Conservation (phyloP, 1,140 invertebrate species). For the Bombus fervidus region DNA sequence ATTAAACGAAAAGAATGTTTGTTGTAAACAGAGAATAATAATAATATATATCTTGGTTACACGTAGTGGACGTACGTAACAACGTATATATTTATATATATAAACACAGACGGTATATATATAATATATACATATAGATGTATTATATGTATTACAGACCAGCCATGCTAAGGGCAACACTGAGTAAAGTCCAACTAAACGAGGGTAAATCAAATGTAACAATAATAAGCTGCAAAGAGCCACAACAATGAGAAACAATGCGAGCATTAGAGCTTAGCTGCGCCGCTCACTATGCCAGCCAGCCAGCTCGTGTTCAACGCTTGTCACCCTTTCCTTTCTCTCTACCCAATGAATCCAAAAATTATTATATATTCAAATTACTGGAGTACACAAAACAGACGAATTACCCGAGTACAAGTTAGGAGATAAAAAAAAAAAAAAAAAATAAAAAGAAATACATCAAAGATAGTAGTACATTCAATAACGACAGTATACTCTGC, state of each 20-base stretch:
- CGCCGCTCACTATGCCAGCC: conserved; percentile 69
- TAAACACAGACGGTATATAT: conserved; percentile 41
- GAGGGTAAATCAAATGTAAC: conserved; percentile 76
- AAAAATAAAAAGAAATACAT: neutral
- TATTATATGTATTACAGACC: conserved; percentile 73
- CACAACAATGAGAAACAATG: conserved; percentile 84
- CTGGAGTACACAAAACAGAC: neutral
- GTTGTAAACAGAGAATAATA: conserved; percentile 16
- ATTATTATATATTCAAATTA: too few species aligned
- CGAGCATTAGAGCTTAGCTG: conserved; percentile 78
- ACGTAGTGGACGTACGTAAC: conserved; percentile 51
- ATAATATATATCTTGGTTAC: conserved; percentile 40
- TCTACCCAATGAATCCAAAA: neutral
- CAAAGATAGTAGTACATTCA: neutral
- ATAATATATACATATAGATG: conserved; percentile 58
- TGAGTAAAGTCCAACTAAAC: conserved; percentile 76
- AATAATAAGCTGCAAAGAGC: conserved; percentile 83
- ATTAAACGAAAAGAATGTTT: conserved; percentile 16
- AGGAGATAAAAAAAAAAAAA: neutral
- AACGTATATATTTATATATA: conserved; percentile 55
- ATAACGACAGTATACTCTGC: neutral
- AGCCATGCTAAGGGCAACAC: conserved; percentile 82
- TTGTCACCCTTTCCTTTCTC: neutral
- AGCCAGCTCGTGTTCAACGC: conserved; percentile 37
- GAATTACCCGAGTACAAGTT: neutral